Evolutionary conservation across 1,140 invertebrate species (phyloP).

Genomic region (Ceratosolen solmsi): DNA sequence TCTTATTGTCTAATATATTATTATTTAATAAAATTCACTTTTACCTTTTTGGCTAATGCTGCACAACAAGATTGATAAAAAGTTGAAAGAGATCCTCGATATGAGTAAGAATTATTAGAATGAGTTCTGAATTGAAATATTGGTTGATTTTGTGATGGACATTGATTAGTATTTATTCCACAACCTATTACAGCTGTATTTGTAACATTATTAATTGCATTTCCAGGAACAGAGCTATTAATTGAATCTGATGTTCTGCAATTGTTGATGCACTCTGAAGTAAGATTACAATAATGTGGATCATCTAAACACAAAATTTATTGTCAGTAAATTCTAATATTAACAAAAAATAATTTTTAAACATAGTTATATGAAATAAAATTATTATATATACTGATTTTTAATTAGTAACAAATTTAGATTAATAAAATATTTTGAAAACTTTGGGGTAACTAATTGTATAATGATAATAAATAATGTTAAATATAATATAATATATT

Average conservation of each 20-base stretch:
- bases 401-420: too few relatives aligned
- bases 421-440: too few relatives aligned
- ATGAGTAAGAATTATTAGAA: slow-evolving; percentile 59
- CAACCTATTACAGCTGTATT: slow-evolving; percentile 51
- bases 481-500: too few relatives aligned
- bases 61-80: slow-evolving; percentile 70
- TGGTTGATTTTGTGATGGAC: slow-evolving; percentile 62
- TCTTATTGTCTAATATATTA: too few relatives aligned
- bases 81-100: slow-evolving; percentile 58
- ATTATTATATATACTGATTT: too few relatives aligned
- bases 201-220: slow-evolving; percentile 50
- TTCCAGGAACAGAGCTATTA: slow-evolving; percentile 40
- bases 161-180: slow-evolving; percentile 49
- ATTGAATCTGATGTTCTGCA: slow-evolving; percentile 12
- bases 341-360: background rate
- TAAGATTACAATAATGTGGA: background rate
- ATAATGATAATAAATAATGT: too few relatives aligned
- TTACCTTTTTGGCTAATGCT: slow-evolving; percentile 69
- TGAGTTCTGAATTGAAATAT: slow-evolving; percentile 59
- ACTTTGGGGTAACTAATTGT: too few relatives aligned
- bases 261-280: slow-evolving; percentile 1
- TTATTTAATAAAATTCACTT: too few relatives aligned
- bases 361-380: background rate
- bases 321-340: too few relatives aligned
- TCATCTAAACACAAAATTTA: too few relatives aligned